A percentile compares a stretch with the other conserved stretches of the same genome.
Evolutionary conservation across 2,113 vertebrate species (phyloP).

Genomic region (Excalfactoria chinensis): DNA sequence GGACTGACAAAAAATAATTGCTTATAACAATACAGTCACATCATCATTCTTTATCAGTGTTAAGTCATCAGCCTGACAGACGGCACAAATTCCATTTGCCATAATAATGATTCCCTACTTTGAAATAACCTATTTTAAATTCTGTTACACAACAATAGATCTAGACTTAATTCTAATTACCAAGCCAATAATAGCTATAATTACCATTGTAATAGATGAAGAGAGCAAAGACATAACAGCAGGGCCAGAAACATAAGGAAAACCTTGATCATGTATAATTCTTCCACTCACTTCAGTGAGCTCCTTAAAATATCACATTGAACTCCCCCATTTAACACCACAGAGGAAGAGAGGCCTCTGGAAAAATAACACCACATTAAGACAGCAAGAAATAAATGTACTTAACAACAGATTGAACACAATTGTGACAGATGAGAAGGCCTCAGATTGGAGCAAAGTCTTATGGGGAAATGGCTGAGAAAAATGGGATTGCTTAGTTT

Average conservation of each 20-base stretch:
- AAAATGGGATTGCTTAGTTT: too few species aligned
- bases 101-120: slow-evolving; percentile 3
- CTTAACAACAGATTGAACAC: neutral
- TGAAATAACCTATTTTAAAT: slow-evolving; percentile 55
- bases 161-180: slow-evolving; percentile 31
- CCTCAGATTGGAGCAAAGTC: neutral
- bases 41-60: slow-evolving; percentile 8
- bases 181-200: neutral
- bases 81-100: slow-evolving; percentile 60
- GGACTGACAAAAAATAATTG: slow-evolving; percentile 14
- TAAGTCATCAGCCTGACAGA: slow-evolving; percentile 52
- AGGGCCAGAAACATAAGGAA: neutral
- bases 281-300: neutral
- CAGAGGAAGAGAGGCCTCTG: neutral
- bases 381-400: neutral
- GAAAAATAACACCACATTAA: neutral
- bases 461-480: too few species aligned
- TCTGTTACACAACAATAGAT: slow-evolving; percentile 64
- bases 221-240: neutral
- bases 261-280: neutral
- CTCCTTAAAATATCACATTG: neutral
- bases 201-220: slow-evolving; percentile 15
- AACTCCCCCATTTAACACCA: neutral
- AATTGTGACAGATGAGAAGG: neutral
- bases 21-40: neutral